Base-by-base conservation (phyloP, 2,113 vertebrate genomes). In the Pogona vitticeps region DNA sequence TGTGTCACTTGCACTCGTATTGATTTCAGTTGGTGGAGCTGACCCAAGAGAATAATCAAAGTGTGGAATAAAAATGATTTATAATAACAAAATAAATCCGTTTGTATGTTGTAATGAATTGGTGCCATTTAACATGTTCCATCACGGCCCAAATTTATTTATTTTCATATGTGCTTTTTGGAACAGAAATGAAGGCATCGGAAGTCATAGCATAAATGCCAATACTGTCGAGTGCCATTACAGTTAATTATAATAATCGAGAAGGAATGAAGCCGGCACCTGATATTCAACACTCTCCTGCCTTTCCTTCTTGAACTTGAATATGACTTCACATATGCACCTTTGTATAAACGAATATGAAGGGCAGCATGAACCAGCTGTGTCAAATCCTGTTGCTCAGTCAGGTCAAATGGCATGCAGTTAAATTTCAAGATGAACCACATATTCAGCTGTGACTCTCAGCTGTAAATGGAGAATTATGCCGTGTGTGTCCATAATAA, bases 21-120 rank as follows among this genome's bases (percentile, higher is more conserved):
- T 97, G 97, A 97, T 97, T 97, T 96, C 95, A 96, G 96, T 95
- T 96, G 95, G 96, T 96, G 92, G 94, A 94, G 93, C 92, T 95
- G 94, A 96, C 95, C 94, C 92, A 94, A 96, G 94, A 91, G 95
- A 96, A 96, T 95, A 96, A 97, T 97, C 96, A 96, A 97, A 97
- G 96, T 93, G 92, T 95, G 95, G 92, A 95, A 95, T 96, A 96
- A 96, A 97, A 93, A 94, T 96, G 96, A 97, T 97, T 97, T 97
- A 97, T 96, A 95, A 93, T 95, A 95, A 96, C 91, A 96, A 96
- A 97, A 97, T 96, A 96, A 96, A 96, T 96, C 91, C 95, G 96
- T 96, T 95, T 95, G 95, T 96, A 95, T 96, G 93, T 82, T 80
- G 91, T 94, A 97, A 96, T 96, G 95, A 96, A 96, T 96, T 94